These are phyloP conservation scores for Drosophila takahashii DNA, from an alignment of 1,140 invertebrate genomes.

Conservation along the genomic window DNA sequence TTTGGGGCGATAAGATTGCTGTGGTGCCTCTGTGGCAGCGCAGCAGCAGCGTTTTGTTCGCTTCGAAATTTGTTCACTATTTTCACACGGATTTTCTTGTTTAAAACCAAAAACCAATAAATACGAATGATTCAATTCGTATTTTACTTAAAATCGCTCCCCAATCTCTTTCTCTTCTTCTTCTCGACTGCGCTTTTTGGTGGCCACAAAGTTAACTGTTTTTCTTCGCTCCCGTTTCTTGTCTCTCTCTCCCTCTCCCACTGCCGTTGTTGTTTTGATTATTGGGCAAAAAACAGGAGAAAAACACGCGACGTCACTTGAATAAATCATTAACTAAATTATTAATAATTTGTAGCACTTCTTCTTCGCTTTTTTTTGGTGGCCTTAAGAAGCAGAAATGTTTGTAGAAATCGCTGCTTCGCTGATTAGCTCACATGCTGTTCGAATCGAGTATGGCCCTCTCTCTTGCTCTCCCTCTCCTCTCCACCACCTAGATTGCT, in stretches of 20 bases:
- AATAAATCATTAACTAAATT: slow-evolving; percentile 6
- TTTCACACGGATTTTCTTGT: slow-evolving; percentile 20
- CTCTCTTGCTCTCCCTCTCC: slow-evolving; percentile 7
- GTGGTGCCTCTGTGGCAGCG: slow-evolving; percentile 22
- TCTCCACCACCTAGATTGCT: slow-evolving; percentile 2
- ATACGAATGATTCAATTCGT: not conserved
- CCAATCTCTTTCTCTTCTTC: slow-evolving; percentile 9
- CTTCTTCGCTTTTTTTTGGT: slow-evolving; percentile 12
- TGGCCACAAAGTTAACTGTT: slow-evolving; percentile 47
- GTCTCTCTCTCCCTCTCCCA: not conserved
- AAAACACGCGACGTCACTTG: slow-evolving; percentile 20
- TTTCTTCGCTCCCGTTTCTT: slow-evolving; percentile 7
- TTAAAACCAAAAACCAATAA: not conserved
- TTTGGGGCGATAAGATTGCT: slow-evolving; percentile 27
- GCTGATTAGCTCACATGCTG: slow-evolving; percentile 48
- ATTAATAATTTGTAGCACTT: slow-evolving; percentile 23
- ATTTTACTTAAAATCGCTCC: not conserved
- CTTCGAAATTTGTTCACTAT: slow-evolving; percentile 7
- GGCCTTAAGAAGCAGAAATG: slow-evolving; percentile 34
- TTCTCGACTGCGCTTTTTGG: slow-evolving; percentile 33
- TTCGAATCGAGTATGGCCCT: slow-evolving; percentile 3
- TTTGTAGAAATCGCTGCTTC: slow-evolving; percentile 49
- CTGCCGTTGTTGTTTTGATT: not conserved
- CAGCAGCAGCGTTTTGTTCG: slow-evolving; percentile 10
- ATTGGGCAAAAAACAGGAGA: too few species aligned